Evolutionary conservation across 1,140 invertebrate species (phyloP).

Genomic region (Lamellibrachia luymesi): DNA sequence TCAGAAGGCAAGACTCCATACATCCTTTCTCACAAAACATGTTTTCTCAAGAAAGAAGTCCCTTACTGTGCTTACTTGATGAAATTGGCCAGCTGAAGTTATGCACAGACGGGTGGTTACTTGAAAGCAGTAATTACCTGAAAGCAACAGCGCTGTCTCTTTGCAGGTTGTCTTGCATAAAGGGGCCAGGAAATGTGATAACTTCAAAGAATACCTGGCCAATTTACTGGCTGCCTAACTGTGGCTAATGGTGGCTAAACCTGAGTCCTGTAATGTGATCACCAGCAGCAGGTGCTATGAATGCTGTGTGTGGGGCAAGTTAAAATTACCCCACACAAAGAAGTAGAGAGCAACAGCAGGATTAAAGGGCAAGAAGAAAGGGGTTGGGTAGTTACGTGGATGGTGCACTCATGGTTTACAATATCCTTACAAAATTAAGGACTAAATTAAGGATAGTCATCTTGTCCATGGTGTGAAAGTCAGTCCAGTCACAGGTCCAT

Average conservation of each 20-base stretch:
- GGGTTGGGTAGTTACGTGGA: not conserved
- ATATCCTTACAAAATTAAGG: not conserved
- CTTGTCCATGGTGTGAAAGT: no score
- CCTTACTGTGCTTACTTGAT: not conserved
- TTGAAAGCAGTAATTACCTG: not conserved
- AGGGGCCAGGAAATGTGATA: not conserved
- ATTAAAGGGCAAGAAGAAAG: not conserved
- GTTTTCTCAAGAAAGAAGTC: not conserved
- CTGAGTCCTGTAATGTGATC: not conserved
- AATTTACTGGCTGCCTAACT: constrained; percentile 4
- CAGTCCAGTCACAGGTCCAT: no score
- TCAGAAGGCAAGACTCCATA: not conserved
- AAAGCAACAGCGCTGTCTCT: not conserved
- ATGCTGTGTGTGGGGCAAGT: not conserved
- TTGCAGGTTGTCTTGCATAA: not conserved
- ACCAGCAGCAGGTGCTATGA: not conserved
- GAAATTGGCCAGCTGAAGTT: not conserved
- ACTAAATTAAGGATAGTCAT: not conserved
- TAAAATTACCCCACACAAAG: not conserved
- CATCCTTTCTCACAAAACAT: not conserved
- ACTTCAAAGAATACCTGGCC: constrained; percentile 4
- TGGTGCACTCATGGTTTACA: not conserved
- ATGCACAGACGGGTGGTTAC: not conserved
- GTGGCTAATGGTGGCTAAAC: not conserved
- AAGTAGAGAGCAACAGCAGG: not conserved